These are phyloP conservation scores for Yponomeuta malinellus DNA, from an alignment of 2,888 invertebrate genomes.

Conservation along the genomic window DNA sequence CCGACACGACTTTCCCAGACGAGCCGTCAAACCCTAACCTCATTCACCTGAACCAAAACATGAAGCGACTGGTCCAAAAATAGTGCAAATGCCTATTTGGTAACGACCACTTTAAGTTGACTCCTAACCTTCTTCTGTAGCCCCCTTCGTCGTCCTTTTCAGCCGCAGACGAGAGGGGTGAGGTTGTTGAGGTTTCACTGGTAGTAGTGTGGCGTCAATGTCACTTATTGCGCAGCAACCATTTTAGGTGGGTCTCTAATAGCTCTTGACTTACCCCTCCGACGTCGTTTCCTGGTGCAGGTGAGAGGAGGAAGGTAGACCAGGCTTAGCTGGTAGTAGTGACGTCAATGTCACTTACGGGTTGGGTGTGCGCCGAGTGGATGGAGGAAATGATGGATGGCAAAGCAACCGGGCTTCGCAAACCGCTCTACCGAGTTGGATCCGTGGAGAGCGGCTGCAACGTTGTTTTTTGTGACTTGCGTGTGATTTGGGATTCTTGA, in stretches of 20 bases:
- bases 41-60: slow-evolving; percentile 60
- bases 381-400: slow-evolving; percentile 73
- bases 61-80: slow-evolving; percentile 43
- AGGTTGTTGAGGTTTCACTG: slow-evolving; percentile 40
- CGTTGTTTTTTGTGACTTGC: not conserved
- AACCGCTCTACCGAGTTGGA: slow-evolving; percentile 41
- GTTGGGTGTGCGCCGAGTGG: slow-evolving; percentile 72
- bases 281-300: slow-evolving; percentile 25
- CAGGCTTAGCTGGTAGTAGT: slow-evolving; percentile 44
- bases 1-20: slow-evolving; percentile 10
- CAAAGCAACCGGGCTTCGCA: slow-evolving; percentile 42
- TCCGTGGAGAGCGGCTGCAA: slow-evolving; percentile 41
- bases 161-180: slow-evolving; percentile 24
- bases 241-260: not conserved
- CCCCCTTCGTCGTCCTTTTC: slow-evolving; percentile 21
- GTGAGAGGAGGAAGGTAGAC: slow-evolving; percentile 30
- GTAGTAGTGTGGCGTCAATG: slow-evolving; percentile 62
- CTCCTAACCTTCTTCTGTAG: slow-evolving; percentile 25
- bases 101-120: slow-evolving; percentile 41
- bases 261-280: not conserved
- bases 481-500: too few relatives aligned
- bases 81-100: slow-evolving; percentile 42
- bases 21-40: slow-evolving; percentile 53
- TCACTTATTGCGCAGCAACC: slow-evolving; percentile 47
- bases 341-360: slow-evolving; percentile 75